Conservation (phyloP, 2,888 invertebrate genomes). For the Diadegma fenestrale region DNA sequence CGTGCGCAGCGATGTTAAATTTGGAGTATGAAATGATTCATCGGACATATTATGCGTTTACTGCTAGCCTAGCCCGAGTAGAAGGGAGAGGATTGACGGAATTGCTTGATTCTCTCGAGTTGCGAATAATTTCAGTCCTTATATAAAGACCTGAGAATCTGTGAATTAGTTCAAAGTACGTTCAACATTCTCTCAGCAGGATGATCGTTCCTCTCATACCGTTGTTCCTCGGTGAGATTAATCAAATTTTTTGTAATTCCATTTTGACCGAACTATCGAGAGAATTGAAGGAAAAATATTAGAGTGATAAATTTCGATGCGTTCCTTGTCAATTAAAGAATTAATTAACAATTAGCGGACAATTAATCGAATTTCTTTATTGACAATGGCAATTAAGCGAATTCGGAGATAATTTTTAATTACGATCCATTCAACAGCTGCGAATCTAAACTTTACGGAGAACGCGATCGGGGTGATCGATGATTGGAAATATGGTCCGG, state of each 20-base stretch:
- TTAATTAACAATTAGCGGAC: neutral
- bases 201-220: conserved; percentile 46
- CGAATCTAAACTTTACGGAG: conserved; percentile 20
- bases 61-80: neutral
- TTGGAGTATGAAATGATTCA: conserved; percentile 21
- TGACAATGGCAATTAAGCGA: neutral
- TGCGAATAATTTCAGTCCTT: conserved; percentile 34
- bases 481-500: conserved; percentile 58
- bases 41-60: neutral
- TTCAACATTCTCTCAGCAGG: neutral
- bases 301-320: neutral
- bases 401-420: neutral
- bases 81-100: conserved; percentile 16
- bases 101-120: conserved; percentile 34
- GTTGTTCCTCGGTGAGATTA: conserved; percentile 44
- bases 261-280: neutral
- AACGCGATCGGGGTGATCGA: conserved; percentile 5
- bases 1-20: neutral
- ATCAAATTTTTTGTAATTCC: neutral
- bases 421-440: conserved; percentile 3
- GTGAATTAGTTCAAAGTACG: conserved; percentile 11
- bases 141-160: conserved; percentile 34
- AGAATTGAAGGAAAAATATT: neutral
- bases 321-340: neutral
- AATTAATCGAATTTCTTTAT: neutral